These are phyloP conservation scores for Lagorchestes hirsutus DNA, from an alignment of 2,797 vertebrate species.

Conservation along the genomic window DNA sequence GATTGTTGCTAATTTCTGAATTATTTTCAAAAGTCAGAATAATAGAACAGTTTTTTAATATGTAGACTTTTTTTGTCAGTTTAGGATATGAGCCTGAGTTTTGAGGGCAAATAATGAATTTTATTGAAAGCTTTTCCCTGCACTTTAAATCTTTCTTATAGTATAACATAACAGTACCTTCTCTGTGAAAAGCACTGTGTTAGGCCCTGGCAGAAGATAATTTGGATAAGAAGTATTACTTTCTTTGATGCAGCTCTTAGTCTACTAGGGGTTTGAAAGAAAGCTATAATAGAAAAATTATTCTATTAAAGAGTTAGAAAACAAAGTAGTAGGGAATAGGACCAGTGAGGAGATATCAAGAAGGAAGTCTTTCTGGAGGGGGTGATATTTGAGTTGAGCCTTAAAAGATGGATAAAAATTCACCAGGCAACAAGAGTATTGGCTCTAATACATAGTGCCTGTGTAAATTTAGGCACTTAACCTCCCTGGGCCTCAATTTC, in stretches of 20 bases:
- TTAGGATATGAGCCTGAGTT: not conserved
- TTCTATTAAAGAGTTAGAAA: not conserved
- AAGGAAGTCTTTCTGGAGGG: not conserved
- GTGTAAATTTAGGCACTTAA: not conserved
- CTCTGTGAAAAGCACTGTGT: not conserved
- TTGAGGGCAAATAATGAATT: not conserved
- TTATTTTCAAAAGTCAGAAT: not conserved
- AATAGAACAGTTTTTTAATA: not conserved
- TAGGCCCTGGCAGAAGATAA: not conserved
- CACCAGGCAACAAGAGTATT: not conserved
- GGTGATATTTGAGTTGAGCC: not conserved
- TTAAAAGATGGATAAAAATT: not conserved
- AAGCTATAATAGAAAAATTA: not conserved
- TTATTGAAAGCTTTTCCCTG: not conserved
- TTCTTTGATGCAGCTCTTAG: not conserved
- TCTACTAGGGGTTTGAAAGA: not conserved
- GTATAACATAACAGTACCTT: not conserved
- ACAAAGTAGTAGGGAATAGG: not conserved
- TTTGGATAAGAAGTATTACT: not conserved
- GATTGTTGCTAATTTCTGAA: not conserved
- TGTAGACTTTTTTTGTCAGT: not conserved
- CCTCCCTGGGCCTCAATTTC: not conserved
- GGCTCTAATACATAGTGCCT: not conserved
- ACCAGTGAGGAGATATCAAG: not conserved
- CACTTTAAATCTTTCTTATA: not conserved